Conservation (phyloP, 2,113 vertebrate species). For the Crocuta crocuta region DNA sequence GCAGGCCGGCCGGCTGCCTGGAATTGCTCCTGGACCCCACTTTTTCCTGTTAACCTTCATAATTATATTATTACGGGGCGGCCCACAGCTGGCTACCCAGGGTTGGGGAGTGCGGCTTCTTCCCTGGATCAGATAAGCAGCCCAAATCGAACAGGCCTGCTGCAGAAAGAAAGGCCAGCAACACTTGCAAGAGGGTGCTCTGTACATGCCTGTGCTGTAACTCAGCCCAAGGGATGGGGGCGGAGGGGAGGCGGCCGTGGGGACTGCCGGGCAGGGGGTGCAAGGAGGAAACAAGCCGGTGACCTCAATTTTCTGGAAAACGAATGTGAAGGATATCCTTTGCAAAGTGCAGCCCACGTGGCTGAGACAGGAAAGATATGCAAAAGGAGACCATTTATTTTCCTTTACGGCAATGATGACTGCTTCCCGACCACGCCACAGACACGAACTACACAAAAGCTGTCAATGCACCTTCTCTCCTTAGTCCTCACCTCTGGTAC, state of each 20-base stretch:
- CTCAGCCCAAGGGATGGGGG: conserved; percentile 19
- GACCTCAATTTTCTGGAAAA: conserved; percentile 85
- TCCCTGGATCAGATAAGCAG: conserved; percentile 87
- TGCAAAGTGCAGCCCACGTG: background rate
- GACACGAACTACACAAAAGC: background rate
- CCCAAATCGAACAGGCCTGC: conserved; percentile 76
- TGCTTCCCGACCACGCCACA: background rate
- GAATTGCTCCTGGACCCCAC: conserved; percentile 91
- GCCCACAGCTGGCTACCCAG: conserved; percentile 87
- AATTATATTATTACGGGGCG: conserved; percentile 91
- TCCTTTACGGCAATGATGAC: background rate
- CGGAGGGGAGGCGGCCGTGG: rapidly evolving
- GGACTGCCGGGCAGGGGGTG: background rate
- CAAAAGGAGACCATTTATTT: background rate
- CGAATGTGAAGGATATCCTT: background rate
- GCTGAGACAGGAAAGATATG: background rate
- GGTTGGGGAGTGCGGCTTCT: conserved; percentile 83
- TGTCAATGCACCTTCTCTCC: background rate
- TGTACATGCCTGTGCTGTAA: conserved; percentile 11
- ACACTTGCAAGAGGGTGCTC: conserved; percentile 61
- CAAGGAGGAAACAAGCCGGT: conserved; percentile 79
- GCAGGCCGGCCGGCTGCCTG: conserved; percentile 91
- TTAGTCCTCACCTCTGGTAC: background rate
- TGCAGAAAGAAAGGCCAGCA: conserved; percentile 77
- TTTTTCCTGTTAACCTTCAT: conserved; percentile 97